Percentiles rank a stretch among this genome's conserved stretches.
phyloP scores from a whole-genome alignment of 2,797 vertebrate genomes.

The Sebastes matsubarae region DNA sequence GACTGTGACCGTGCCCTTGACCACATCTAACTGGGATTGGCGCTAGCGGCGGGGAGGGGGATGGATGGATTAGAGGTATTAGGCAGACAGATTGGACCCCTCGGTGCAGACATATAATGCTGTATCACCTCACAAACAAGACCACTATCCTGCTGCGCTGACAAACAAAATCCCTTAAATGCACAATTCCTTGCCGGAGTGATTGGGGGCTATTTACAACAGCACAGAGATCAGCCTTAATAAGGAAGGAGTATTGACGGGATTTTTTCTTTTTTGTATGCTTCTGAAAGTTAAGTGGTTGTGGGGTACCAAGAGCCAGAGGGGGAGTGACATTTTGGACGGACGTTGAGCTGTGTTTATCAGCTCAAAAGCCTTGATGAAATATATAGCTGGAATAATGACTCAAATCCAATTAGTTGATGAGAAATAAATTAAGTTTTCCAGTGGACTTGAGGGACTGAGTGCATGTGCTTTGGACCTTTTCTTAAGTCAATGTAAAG shows the following conservation, averaged over 20 bases:
- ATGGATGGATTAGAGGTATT: slow-evolving; percentile 59
- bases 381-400: slow-evolving; percentile 7
- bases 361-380: background rate
- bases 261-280: background rate
- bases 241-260: background rate
- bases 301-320: background rate
- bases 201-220: background rate
- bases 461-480: background rate
- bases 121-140: slow-evolving; percentile 19
- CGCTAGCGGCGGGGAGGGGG: slow-evolving; percentile 30
- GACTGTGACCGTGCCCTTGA: slow-evolving; percentile 36
- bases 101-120: slow-evolving; percentile 51
- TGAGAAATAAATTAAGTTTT: slow-evolving; percentile 38
- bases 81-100: slow-evolving; percentile 40
- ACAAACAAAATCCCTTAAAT: slow-evolving; percentile 50
- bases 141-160: slow-evolving; percentile 10
- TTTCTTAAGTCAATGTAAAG: slow-evolving; percentile 6
- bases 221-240: background rate
- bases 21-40: slow-evolving; percentile 32
- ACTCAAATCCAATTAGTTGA: slow-evolving; percentile 27
- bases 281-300: background rate
- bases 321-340: background rate
- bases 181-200: slow-evolving; percentile 28
- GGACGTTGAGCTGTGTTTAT: background rate
- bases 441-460: background rate